Evolutionary conservation across 2,797 vertebrate genomes (phyloP).

Genomic region (Sebastes miniatus): DNA sequence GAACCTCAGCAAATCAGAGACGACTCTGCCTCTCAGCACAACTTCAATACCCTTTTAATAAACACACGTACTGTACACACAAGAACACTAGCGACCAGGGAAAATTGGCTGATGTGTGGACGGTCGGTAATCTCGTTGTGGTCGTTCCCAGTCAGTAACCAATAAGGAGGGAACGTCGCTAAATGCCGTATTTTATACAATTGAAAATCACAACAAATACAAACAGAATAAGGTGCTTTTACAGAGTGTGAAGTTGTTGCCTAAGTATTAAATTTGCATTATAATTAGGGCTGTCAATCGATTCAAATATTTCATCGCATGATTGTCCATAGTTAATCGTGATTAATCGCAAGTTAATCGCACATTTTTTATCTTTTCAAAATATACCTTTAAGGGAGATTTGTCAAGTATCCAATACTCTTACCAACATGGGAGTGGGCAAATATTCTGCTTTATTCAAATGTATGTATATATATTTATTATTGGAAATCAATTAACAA

Average conservation of each 20-base stretch:
- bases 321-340: too few relatives aligned
- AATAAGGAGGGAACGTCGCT: neutral
- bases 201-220: neutral
- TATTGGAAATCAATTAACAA: too few relatives aligned
- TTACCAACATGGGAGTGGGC: too few relatives aligned
- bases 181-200: neutral
- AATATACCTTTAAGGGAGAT: too few relatives aligned
- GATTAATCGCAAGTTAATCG: too few relatives aligned
- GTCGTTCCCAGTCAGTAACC: neutral
- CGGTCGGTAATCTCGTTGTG: neutral
- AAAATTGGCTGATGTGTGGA: neutral
- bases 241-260: neutral
- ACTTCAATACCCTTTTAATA: constrained; percentile 6
- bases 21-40: neutral
- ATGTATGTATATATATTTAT: too few relatives aligned
- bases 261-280: neutral
- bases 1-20: neutral
- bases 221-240: constrained; percentile 8
- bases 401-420: too few relatives aligned
- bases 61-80: constrained; percentile 16
- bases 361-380: too few relatives aligned
- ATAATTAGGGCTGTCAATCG: too few relatives aligned
- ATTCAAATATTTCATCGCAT: too few relatives aligned
- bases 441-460: too few relatives aligned
- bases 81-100: neutral